Evolutionary conservation across 2,113 vertebrate genomes (phyloP).

Genomic region (Heterotis niloticus): DNA sequence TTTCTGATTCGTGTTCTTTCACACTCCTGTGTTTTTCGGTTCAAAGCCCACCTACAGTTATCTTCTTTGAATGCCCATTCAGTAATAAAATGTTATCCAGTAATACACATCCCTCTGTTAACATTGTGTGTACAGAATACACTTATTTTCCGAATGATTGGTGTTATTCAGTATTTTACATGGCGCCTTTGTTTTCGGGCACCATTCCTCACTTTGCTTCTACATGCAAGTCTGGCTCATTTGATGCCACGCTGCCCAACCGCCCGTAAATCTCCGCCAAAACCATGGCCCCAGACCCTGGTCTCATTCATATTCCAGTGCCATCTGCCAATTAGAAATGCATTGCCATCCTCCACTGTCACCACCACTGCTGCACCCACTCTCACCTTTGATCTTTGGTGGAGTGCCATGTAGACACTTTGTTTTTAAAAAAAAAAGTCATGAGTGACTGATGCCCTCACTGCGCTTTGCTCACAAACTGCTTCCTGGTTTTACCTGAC

Average conservation of each 20-base stretch:
- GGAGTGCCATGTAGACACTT: neutral
- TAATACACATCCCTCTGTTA: neutral
- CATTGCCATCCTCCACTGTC: no score
- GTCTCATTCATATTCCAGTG: neutral
- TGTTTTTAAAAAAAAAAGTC: conserved; percentile 12
- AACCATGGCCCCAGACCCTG: neutral
- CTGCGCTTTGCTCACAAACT: neutral
- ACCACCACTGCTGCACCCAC: neutral
- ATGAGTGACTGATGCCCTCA: conserved; percentile 3
- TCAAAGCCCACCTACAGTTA: neutral
- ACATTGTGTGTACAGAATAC: no score
- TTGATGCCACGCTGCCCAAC: neutral
- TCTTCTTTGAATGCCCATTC: neutral
- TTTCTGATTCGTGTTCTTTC: neutral
- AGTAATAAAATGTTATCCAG: neutral
- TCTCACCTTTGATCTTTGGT: neutral
- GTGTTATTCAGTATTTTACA: neutral
- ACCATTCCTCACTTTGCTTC: neutral
- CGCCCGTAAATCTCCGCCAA: neutral
- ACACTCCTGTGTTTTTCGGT: neutral
- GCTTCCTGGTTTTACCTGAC: neutral
- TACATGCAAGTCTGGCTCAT: neutral
- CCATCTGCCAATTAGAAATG: conserved; percentile 1
- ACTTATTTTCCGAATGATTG: neutral
- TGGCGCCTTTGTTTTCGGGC: no score